Evolutionary conservation across 2,113 vertebrate genomes (phyloP).

Genomic region (Notothenia coriiceps): DNA sequence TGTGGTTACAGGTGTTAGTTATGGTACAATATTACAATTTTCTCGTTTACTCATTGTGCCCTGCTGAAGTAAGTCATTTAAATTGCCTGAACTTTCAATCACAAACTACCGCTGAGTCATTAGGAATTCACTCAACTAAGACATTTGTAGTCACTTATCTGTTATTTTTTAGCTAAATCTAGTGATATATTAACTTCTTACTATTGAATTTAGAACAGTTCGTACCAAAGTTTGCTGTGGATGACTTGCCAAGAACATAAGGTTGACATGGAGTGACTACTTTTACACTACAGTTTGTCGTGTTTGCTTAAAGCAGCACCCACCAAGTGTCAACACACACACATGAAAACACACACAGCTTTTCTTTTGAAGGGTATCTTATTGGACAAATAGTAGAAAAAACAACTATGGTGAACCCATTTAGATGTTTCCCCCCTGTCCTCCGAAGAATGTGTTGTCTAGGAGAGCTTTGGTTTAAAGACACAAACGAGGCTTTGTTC

Average conservation of each 20-base stretch:
- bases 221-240: slow-evolving; percentile 14
- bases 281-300: slow-evolving; percentile 8
- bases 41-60: slow-evolving; percentile 2
- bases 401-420: slow-evolving; percentile 55
- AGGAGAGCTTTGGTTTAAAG: slow-evolving; percentile 70
- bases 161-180: not conserved
- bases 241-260: slow-evolving; percentile 33
- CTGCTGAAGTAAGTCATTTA: slow-evolving; percentile 26
- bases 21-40: slow-evolving; percentile 30
- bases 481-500: slow-evolving; percentile 78
- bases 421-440: slow-evolving; percentile 68
- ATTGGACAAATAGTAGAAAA: slow-evolving; percentile 66
- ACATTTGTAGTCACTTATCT: not conserved
- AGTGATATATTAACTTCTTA: not conserved
- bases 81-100: slow-evolving; percentile 43
- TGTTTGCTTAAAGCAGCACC: slow-evolving; percentile 56
- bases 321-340: not conserved
- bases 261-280: slow-evolving; percentile 48
- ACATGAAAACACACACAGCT: not conserved
- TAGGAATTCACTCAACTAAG: not conserved
- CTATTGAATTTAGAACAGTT: not conserved
- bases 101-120: slow-evolving; percentile 22
- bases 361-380: slow-evolving; percentile 45
- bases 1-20: slow-evolving; percentile 34
- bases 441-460: slow-evolving; percentile 77